Evolutionary conservation across 2,888 invertebrate species (phyloP).

Genomic region (Leucophenga maculata): DNA sequence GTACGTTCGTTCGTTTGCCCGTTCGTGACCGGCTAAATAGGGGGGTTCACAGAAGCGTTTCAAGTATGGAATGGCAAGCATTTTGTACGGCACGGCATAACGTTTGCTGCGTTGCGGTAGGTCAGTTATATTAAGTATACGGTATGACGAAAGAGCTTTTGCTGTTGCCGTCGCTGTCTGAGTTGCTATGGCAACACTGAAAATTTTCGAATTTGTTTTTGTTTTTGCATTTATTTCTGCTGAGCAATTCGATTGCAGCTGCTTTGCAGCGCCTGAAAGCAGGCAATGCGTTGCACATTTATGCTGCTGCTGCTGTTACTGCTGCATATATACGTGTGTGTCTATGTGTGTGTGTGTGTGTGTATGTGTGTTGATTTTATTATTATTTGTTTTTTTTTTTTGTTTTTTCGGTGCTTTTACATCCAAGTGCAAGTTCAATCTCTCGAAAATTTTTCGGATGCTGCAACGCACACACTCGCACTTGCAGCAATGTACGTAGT

Average conservation of each 20-base stretch:
- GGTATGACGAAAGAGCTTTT: constrained; percentile 10
- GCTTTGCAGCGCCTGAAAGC: constrained; percentile 6
- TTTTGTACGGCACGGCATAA: too few species aligned
- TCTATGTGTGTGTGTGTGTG: constrained; percentile 29
- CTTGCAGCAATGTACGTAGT: background rate
- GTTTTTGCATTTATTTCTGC: constrained; percentile 2
- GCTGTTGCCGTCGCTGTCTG: too few species aligned
- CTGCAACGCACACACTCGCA: constrained; percentile 39
- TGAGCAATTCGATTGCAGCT: background rate
- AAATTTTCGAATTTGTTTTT: background rate
- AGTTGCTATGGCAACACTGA: too few species aligned
- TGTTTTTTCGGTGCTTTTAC: constrained; percentile 37
- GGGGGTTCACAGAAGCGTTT: too few species aligned
- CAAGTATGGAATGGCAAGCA: too few species aligned
- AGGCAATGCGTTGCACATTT: background rate
- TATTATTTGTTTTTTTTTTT: too few species aligned
- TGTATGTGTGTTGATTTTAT: constrained; percentile 38
- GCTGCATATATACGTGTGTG: background rate
- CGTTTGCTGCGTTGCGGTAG: constrained; percentile 50
- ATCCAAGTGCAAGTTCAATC: constrained; percentile 69
- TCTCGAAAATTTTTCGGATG: constrained; percentile 60
- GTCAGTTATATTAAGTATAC: constrained; percentile 45
- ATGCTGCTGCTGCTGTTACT: too few species aligned
- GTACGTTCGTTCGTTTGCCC: background rate
- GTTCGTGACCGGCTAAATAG: background rate